Percentiles rank a stretch among this genome's conserved stretches.
These are phyloP conservation scores for Folsomia candida DNA, from an alignment of 2,888 invertebrate species.

Conservation along the genomic window DNA sequence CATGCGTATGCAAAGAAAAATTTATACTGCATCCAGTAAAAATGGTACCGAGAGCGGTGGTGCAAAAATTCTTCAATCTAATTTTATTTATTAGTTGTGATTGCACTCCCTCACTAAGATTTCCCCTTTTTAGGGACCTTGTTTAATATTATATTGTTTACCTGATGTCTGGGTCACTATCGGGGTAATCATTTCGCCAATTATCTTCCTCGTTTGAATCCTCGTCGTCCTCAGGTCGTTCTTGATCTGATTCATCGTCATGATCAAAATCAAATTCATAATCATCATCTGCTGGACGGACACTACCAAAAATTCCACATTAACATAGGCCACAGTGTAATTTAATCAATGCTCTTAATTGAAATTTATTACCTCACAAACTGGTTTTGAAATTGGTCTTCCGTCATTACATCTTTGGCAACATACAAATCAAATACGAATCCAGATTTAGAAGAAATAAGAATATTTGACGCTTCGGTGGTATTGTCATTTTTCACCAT, in stretches of 20 bases:
- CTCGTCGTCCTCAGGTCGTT: conserved; percentile 57
- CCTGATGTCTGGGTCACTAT: conserved; percentile 59
- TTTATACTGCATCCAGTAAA: too few species aligned
- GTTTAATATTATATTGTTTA: neutral
- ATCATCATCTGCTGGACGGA: conserved; percentile 26
- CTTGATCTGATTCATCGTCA: conserved; percentile 48
- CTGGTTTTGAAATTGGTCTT: conserved; percentile 12
- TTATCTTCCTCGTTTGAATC: conserved; percentile 78
- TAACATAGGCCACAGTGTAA: neutral
- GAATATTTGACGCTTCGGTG: neutral
- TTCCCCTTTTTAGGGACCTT: too few species aligned
- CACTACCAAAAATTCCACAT: conserved; percentile 16
- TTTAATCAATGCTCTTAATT: too few species aligned
- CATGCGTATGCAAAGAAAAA: too few species aligned
- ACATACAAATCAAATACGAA: conserved; percentile 38
- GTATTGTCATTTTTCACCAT: conserved; percentile 23
- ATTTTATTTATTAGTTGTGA: too few species aligned
- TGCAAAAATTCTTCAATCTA: too few species aligned
- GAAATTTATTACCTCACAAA: conserved; percentile 28
- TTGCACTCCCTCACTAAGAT: too few species aligned
- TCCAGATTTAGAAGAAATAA: conserved; percentile 1
- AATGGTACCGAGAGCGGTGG: too few species aligned
- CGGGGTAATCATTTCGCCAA: conserved; percentile 76
- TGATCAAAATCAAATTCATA: conserved; percentile 21
- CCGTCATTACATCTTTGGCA: conserved; percentile 20